These are phyloP conservation scores for Punctoribates punctum DNA, from an alignment of 2,888 invertebrate genomes.

Conservation along the genomic window DNA sequence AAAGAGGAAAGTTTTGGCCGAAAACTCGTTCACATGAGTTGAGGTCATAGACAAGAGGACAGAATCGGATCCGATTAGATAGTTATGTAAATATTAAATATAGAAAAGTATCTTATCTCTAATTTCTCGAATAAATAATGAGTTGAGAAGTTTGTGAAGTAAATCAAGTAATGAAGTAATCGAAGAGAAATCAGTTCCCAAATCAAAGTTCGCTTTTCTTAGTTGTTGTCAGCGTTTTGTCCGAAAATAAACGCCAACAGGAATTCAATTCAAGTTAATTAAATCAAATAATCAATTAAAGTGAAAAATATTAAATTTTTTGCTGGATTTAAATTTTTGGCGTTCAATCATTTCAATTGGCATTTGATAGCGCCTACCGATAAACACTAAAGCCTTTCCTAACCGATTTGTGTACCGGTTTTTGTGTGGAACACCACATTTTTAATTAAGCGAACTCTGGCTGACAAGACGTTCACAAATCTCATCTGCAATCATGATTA, in stretches of 20 bases:
- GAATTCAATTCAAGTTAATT: neutral
- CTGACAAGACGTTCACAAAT: constrained; percentile 14
- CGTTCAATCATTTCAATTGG: constrained; percentile 20
- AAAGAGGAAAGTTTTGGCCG: neutral
- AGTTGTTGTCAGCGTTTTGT: neutral
- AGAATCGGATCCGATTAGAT: neutral
- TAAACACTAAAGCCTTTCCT: neutral
- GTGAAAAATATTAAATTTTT: neutral
- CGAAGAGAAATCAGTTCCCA: neutral
- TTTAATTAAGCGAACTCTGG: constrained; percentile 30
- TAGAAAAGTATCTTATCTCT: neutral
- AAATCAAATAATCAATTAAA: constrained; percentile 31
- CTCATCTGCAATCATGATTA: constrained; percentile 32
- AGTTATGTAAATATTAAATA: neutral
- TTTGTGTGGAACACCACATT: neutral
- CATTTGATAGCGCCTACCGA: constrained; percentile 15
- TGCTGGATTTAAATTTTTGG: neutral
- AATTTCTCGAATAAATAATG: constrained; percentile 9
- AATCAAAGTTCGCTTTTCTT: neutral
- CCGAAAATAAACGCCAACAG: neutral
- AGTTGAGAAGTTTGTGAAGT: neutral
- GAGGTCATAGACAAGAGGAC: neutral
- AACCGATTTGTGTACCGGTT: neutral
- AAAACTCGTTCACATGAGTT: neutral
- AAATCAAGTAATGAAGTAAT: constrained; percentile 13